phyloP scores from a whole-genome alignment of 2,888 invertebrate species.

The Luffia ferchaultella region DNA sequence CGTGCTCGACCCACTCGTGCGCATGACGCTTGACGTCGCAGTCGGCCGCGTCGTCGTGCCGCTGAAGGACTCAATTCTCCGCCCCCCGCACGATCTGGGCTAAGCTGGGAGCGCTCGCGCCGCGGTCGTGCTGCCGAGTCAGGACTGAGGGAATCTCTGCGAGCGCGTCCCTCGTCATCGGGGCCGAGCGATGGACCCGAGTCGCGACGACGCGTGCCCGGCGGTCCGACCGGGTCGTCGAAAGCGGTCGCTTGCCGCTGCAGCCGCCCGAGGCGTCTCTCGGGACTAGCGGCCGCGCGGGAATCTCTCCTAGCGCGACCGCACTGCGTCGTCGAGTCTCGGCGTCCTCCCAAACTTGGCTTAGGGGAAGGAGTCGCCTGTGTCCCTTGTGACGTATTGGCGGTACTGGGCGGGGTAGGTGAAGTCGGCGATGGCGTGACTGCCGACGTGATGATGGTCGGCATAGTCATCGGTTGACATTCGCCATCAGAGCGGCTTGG shows the following conservation, averaged over 20 bases:
- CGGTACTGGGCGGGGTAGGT: constrained; percentile 60
- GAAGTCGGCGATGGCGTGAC: constrained; percentile 86
- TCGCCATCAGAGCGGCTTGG: constrained; percentile 68
- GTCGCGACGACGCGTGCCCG: constrained; percentile 73
- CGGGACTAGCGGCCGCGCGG: constrained; percentile 71
- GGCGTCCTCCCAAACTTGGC: constrained; percentile 65
- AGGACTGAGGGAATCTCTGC: constrained; percentile 88
- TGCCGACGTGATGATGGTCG: constrained; percentile 84
- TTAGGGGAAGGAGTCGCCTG: constrained; percentile 25
- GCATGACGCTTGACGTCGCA: constrained; percentile 83
- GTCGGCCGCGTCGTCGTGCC: constrained; percentile 71
- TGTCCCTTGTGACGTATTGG: constrained; percentile 29
- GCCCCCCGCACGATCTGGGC: constrained; percentile 82
- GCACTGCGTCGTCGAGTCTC: constrained; percentile 89
- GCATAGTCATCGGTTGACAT: constrained; percentile 71
- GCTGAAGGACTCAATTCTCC: constrained; percentile 82
- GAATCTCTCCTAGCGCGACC: constrained; percentile 73
- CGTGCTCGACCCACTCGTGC: constrained; percentile 66
- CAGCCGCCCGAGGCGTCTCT: constrained; percentile 73
- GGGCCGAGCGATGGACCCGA: constrained; percentile 88
- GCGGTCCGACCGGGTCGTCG: constrained; percentile 82
- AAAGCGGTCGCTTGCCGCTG: constrained; percentile 90
- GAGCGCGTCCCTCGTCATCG: constrained; percentile 79
- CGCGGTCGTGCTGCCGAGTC: constrained; percentile 84
- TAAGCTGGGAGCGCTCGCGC: constrained; percentile 80